Evolutionary conservation across 2,888 invertebrate species (phyloP), one percentile per base, ranked within the genome.

Genomic region (Eucera pruinosa): DNA sequence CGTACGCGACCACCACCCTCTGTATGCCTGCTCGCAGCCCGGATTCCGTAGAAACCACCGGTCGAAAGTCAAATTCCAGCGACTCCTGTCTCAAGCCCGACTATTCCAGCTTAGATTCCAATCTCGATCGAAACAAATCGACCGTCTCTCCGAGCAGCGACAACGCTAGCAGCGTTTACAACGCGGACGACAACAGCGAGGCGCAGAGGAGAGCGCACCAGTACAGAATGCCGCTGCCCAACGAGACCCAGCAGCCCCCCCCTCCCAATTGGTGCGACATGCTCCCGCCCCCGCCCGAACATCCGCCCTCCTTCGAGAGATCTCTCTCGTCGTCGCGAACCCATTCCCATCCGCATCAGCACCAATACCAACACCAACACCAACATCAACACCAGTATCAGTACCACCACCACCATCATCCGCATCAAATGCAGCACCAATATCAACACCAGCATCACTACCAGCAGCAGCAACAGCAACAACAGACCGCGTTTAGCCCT

Each of bases 1-100:
- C 96, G 1, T 96, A 96, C 84, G 96, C 96, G 4, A 96, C 96
- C 0, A 96, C 96, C 69, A 96, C 96, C 0, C 90, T 95, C 0
- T 94, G 95, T 78, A 92, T 93, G 43, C 91, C 92, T 0, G 91
- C 89, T 64, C 91, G 92, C 15, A 92, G 92, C 73, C 91, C 92
- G 13, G 92, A 92, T 61, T 92, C 93, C 11, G 88, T 92, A 84
- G 92, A 92, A 64, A 92, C 91, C 1, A 92, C 90, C 27, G 92
- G 91, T 1, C 91, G 92, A 45, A 92, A 92, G 41, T 92, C 92
- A 0, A 92, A 91, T 68, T 92, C 92, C 1, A 92, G 92, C 71
- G 92, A 92, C 68, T 92, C 92, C 2, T 92, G 92, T 64, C 86
- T 92, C 0, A 92, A 92, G 55, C 92, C 92, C 0, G 92, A 92